Percentiles rank a stretch among this genome's conserved stretches.
Evolutionary conservation across 2,888 invertebrate species (phyloP).

Genomic region (Acronicta psi): DNA sequence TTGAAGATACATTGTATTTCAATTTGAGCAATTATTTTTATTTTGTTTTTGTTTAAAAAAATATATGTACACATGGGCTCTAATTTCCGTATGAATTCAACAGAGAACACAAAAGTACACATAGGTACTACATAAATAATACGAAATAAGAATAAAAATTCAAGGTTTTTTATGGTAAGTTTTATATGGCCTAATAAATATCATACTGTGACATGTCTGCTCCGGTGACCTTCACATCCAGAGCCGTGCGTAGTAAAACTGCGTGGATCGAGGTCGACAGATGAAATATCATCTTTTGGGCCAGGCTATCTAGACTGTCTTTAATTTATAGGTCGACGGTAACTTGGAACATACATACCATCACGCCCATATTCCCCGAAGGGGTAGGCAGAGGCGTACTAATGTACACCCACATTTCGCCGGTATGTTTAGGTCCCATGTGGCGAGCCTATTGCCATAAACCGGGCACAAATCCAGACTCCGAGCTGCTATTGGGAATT

Average conservation of each 20-base stretch:
- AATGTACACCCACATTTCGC: no score
- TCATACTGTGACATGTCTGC: slow-evolving; percentile 23
- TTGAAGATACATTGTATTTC: no score
- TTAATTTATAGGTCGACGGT: slow-evolving; percentile 8
- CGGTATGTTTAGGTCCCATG: no score
- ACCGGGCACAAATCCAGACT: no score
- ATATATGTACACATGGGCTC: no score
- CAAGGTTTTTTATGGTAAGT: slow-evolving; percentile 8
- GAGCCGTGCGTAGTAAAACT: slow-evolving; percentile 37
- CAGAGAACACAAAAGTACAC: neutral
- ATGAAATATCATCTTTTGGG: slow-evolving; percentile 35
- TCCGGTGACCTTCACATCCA: slow-evolving; percentile 33
- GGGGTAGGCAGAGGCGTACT: no score
- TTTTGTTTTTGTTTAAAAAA: no score
- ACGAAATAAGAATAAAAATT: slow-evolving; percentile 3
- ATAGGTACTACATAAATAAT: neutral
- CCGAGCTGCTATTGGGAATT: no score
- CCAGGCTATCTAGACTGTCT: slow-evolving; percentile 8
- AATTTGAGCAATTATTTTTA: no score
- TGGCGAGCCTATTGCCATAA: no score
- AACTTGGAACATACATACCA: no score
- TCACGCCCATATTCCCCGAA: no score
- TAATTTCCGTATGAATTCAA: neutral
- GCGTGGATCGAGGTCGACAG: slow-evolving; percentile 25
- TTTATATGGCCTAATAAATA: slow-evolving; percentile 27